Evolutionary conservation across 2,797 vertebrate genomes (phyloP), one percentile per base, ranked within the genome.

Genomic region (Heliangelus exortis): DNA sequence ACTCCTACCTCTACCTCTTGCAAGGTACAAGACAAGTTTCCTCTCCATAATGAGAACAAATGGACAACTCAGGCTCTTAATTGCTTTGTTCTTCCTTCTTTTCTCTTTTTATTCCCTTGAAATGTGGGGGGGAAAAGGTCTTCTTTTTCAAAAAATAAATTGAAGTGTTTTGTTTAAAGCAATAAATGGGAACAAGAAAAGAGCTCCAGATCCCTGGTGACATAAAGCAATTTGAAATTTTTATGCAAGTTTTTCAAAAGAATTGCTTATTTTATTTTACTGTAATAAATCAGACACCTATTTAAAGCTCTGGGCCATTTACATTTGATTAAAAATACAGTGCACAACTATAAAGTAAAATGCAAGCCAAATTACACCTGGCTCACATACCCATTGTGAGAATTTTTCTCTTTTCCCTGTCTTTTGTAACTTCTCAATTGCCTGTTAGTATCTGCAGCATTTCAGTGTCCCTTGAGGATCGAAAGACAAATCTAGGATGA

Each of bases 21-120:
- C 8, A 36, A 54, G 13, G 12, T 18, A 68, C 9, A 67, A 71
- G 73, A 68, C 7, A 12, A 13, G 33, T 50, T 76, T 80, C 36
- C 5, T 67, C 57, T 57, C 57, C 77, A 21, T 91, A 87, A 93
- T 81, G 69, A 93, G 62, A 95, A 85, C 8, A 85, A 94, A 91
- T 47, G 21, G 29, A 54, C 29, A 74, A 58, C 21, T 63, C 15
- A 51, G 29, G 4, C 6, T 72, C 13, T 19, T 15, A 87, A 87
- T 25, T 51, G 19, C 15, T 73, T 82, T 76, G 4, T 39, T 95
- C 3, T 59, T 17, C 33, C 15, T 21, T 31, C 7, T 47, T 17
- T 17, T 54, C 34, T 75, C 21, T 33, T 41, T 1, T 59, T 19
- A 22, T 8, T 4, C 10, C 3, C 4, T 3, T 1, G 1, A 59